These are phyloP conservation scores for Furcifer pardalis DNA, from an alignment of 2,797 vertebrate genomes.

Conservation along the genomic window DNA sequence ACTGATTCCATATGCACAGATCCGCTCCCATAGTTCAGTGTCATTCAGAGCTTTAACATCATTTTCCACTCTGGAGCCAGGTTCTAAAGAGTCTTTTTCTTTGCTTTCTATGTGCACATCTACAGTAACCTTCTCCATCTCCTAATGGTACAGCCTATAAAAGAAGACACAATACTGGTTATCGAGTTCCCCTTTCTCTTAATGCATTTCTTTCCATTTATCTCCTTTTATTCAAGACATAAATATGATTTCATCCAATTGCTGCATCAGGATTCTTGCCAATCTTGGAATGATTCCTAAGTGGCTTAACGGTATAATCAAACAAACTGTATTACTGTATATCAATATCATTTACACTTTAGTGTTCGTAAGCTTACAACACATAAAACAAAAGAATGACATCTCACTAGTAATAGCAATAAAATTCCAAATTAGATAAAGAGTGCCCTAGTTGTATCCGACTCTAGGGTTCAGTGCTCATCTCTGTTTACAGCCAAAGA, in stretches of 20 bases:
- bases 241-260: neutral
- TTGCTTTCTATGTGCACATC: neutral
- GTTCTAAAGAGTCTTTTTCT: neutral
- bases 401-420: neutral
- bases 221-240: neutral
- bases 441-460: no score
- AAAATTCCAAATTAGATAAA: no score
- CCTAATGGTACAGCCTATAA: conserved; percentile 31
- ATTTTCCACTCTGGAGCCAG: conserved; percentile 56
- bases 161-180: conserved; percentile 17
- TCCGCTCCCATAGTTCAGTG: conserved; percentile 74
- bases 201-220: neutral
- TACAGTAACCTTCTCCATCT: conserved; percentile 32
- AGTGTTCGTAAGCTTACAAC: neutral
- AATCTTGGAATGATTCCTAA: conserved; percentile 11
- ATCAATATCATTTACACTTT: no score
- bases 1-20: conserved; percentile 78
- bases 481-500: no score
- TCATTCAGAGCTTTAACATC: conserved; percentile 78
- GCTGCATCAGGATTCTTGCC: neutral
- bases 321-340: neutral
- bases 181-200: neutral
- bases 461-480: no score
- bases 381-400: neutral
- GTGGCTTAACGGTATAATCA: neutral